Conservation (phyloP, 2,888 invertebrate genomes). For the Dynastes hyllus region DNA sequence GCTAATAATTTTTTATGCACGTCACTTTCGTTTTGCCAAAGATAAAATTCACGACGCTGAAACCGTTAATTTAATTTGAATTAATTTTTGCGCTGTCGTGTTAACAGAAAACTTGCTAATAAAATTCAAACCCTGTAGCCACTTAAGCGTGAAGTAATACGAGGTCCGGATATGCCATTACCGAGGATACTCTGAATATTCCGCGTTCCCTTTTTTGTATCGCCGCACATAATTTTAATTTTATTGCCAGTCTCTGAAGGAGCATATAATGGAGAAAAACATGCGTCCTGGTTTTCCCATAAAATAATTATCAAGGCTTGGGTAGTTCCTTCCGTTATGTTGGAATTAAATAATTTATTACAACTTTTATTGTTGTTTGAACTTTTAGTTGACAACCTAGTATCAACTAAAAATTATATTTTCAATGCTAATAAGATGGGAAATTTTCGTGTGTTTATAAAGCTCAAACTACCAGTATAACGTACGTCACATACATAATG, state of each 20-base stretch:
- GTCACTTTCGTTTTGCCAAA: constrained; percentile 4
- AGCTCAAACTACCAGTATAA: too few relatives aligned
- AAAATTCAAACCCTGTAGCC: constrained; percentile 30
- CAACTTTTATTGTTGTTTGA: background rate
- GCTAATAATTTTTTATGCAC: background rate
- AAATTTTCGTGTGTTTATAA: too few relatives aligned
- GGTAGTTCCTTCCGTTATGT: background rate
- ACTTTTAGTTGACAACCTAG: background rate
- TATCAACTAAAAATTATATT: too few relatives aligned
- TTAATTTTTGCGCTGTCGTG: constrained; percentile 26
- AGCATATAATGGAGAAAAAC: constrained; percentile 33
- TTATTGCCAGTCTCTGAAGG: constrained; percentile 32
- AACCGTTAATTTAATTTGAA: constrained; percentile 29
- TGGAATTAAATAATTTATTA: background rate
- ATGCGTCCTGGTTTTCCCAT: constrained; percentile 5
- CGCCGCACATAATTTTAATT: constrained; percentile 40
- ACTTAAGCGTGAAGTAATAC: constrained; percentile 29
- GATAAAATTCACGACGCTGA: constrained; percentile 12
- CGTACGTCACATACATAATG: background rate
- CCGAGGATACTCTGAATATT: constrained; percentile 9
- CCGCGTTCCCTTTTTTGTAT: constrained; percentile 33
- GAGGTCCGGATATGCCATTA: constrained; percentile 15
- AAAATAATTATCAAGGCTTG: constrained; percentile 26
- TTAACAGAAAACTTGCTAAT: constrained; percentile 30
- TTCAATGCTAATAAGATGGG: too few relatives aligned